phyloP scores from a whole-genome alignment of 2,888 invertebrate genomes.

The Lamellibrachia columna region DNA sequence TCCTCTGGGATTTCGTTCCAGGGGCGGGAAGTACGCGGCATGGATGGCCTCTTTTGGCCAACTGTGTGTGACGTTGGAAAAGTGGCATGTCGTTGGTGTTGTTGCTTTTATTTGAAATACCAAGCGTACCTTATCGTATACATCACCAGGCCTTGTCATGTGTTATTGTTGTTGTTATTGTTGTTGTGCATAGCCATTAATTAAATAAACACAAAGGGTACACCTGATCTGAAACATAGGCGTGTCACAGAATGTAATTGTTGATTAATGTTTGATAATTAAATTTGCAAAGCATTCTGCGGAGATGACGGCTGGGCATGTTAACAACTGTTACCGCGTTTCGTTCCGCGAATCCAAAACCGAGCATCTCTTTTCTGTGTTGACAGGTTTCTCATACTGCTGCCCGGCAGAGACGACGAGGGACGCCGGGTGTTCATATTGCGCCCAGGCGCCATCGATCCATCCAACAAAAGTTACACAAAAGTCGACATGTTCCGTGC shows the following conservation, averaged over 20 bases:
- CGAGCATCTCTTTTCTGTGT: neutral
- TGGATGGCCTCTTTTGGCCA: no score
- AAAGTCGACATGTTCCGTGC: constrained; percentile 31
- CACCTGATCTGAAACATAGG: no score
- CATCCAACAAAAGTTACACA: constrained; percentile 30
- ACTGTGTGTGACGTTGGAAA: no score
- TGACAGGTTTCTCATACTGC: constrained; percentile 35
- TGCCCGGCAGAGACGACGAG: constrained; percentile 28
- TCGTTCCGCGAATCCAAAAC: no score
- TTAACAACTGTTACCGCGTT: no score
- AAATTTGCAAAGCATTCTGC: neutral
- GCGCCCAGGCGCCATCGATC: constrained; percentile 31
- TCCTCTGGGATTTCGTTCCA: neutral
- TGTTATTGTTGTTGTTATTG: neutral
- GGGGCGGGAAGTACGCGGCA: no score
- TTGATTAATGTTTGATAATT: neutral
- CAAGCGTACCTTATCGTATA: no score
- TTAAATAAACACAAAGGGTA: no score
- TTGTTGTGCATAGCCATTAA: no score
- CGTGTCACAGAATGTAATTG: neutral
- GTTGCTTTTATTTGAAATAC: neutral
- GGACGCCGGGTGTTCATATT: constrained; percentile 28
- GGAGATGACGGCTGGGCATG: no score
- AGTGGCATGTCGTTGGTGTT: neutral
- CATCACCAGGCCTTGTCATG: no score